phyloP scores from a whole-genome alignment of 2,797 vertebrate species.

The Mormyrus hasselquistii region DNA sequence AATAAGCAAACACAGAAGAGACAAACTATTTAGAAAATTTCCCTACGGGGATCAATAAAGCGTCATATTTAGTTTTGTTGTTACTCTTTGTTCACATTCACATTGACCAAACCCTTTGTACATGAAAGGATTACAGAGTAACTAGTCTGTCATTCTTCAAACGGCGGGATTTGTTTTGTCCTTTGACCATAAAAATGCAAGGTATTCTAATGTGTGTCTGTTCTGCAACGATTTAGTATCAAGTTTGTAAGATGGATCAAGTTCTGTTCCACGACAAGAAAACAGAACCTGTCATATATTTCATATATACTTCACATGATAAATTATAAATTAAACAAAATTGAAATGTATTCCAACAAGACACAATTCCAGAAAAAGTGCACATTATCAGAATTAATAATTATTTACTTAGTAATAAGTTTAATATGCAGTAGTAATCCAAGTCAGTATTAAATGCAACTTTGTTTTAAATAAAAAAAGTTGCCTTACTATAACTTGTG shows the following conservation, averaged over 20 bases:
- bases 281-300: background rate
- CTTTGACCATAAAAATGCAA: background rate
- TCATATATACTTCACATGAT: background rate
- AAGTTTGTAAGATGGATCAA: background rate
- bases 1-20: background rate
- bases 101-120: background rate
- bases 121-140: background rate
- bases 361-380: background rate
- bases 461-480: background rate
- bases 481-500: background rate
- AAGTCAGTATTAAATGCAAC: background rate
- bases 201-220: background rate
- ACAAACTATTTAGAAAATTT: background rate
- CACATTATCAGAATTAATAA: background rate
- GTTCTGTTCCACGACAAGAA: background rate
- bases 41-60: background rate
- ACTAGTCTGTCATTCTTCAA: background rate
- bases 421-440: background rate
- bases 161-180: background rate
- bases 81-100: background rate
- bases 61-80: background rate
- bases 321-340: background rate
- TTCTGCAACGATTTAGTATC: background rate
- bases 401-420: background rate
- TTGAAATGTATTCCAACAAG: background rate